Evolutionary conservation across 2,888 invertebrate species (phyloP).

Genomic region (Eilema depressum): DNA sequence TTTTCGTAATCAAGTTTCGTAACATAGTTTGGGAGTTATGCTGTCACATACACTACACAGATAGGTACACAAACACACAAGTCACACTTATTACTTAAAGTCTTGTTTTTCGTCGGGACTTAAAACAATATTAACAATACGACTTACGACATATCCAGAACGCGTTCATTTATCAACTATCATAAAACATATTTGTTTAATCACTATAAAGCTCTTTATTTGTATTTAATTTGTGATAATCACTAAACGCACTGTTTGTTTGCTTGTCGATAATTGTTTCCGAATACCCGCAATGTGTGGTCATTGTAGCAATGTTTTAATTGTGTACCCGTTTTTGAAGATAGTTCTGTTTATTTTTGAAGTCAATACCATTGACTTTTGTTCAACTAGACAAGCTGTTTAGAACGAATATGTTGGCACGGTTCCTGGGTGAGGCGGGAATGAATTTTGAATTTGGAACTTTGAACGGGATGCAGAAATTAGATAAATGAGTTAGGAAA

Average conservation of each 20-base stretch:
- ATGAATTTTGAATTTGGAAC: too few relatives aligned
- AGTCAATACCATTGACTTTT: not conserved
- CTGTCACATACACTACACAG: not conserved
- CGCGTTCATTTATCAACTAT: constrained; percentile 50
- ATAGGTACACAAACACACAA: too few relatives aligned
- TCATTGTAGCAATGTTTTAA: not conserved
- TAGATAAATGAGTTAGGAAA: too few relatives aligned
- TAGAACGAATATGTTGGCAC: too few relatives aligned
- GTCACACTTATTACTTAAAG: not conserved
- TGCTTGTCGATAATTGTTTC: constrained; percentile 22
- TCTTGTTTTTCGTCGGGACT: not conserved
- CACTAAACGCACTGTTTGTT: constrained; percentile 14
- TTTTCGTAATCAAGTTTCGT: too few relatives aligned
- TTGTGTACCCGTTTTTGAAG: constrained; percentile 17
- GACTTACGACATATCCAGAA: constrained; percentile 43
- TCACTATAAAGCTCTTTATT: constrained; percentile 25
- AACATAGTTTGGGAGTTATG: too few relatives aligned
- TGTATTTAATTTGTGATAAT: constrained; percentile 29
- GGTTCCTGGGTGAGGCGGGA: too few relatives aligned
- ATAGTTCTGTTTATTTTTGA: not conserved
- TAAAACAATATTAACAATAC: constrained; percentile 6
- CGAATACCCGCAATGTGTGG: constrained; percentile 19
- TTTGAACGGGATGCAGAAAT: too few relatives aligned
- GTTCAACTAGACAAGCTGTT: too few relatives aligned
- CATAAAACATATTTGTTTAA: constrained; percentile 15